These are phyloP conservation scores for Mycalesis mineus DNA, from an alignment of 2,888 invertebrate genomes.

Conservation along the genomic window DNA sequence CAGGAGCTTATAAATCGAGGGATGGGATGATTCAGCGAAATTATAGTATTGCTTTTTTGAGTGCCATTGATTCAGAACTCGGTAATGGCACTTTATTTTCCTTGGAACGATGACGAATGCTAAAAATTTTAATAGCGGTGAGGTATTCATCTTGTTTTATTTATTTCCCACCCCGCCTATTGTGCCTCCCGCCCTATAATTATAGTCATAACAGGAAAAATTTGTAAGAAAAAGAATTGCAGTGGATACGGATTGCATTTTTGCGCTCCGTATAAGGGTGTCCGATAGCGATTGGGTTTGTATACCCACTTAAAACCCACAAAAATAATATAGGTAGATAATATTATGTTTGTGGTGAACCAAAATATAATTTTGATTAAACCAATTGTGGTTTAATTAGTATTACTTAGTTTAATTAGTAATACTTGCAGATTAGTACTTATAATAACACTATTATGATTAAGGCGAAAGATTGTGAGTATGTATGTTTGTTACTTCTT, in stretches of 20 bases:
- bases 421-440: no score
- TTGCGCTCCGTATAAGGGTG: constrained; percentile 15
- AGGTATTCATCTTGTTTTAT: constrained; percentile 24
- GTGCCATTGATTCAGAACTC: constrained; percentile 63
- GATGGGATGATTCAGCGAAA: constrained; percentile 67
- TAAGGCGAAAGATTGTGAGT: no score
- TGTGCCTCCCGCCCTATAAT: constrained; percentile 28
- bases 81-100: constrained; percentile 68
- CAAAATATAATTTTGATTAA: no score
- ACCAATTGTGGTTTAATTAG: no score
- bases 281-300: not conserved
- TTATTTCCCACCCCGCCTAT: constrained; percentile 25
- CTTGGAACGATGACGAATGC: constrained; percentile 60
- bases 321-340: no score
- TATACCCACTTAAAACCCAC: no score
- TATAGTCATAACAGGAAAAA: constrained; percentile 27
- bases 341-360: no score
- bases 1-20: constrained; percentile 54
- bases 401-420: no score
- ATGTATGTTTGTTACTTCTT: no score
- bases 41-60: constrained; percentile 56
- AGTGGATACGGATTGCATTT: constrained; percentile 27
- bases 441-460: no score
- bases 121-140: constrained; percentile 34
- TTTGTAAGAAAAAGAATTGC: constrained; percentile 22